These are phyloP conservation scores for Notiomystis cincta DNA, from an alignment of 2,113 vertebrate genomes.

Conservation along the genomic window DNA sequence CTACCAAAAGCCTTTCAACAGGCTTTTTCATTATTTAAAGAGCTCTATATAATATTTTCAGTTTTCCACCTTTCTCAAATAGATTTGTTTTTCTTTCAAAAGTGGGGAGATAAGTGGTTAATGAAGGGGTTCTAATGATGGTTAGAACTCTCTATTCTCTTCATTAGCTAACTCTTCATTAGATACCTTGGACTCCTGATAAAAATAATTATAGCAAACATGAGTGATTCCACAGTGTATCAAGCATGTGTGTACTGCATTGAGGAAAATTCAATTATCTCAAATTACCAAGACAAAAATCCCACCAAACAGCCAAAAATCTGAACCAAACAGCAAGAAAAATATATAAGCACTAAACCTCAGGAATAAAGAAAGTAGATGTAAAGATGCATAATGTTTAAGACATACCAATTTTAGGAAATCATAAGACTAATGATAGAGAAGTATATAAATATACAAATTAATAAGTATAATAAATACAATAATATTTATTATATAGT, in stretches of 20 bases:
- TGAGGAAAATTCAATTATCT: not conserved
- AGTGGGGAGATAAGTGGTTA: not conserved
- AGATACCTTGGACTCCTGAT: not conserved
- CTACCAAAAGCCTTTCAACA: not conserved
- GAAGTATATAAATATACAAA: not conserved
- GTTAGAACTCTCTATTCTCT: no score
- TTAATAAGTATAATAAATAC: no score
- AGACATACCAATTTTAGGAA: not conserved
- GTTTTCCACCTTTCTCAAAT: not conserved
- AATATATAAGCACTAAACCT: rapidly evolving
- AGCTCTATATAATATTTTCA: not conserved
- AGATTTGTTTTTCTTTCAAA: not conserved
- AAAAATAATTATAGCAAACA: not conserved
- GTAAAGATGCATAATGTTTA: not conserved
- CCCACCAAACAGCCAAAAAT: not conserved
- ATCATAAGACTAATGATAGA: not conserved
- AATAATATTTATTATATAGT: no score
- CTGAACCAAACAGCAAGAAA: not conserved
- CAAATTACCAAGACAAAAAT: not conserved
- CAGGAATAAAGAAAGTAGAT: not conserved
- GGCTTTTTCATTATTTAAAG: not conserved
- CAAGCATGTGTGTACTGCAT: not conserved
- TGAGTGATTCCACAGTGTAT: not conserved
- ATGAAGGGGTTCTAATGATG: not conserved
- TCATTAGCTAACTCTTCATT: not conserved